A percentile compares a stretch with the other conserved stretches of the same genome.
Evolutionary conservation across 2,888 invertebrate species (phyloP).

Genomic region (Chymomyza procnemis): DNA sequence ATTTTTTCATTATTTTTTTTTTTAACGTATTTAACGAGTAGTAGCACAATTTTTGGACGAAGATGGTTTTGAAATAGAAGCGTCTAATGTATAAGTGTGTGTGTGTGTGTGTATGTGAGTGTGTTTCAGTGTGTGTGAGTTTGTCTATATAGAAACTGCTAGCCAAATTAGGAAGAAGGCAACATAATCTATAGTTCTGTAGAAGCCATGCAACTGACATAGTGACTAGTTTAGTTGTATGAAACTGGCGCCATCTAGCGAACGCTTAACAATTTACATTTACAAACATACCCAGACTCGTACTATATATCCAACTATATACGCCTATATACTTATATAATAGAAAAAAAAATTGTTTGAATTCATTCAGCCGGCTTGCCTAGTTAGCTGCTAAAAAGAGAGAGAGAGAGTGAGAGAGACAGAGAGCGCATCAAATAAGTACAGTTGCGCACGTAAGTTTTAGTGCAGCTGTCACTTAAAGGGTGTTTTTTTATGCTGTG

Average conservation of each 20-base stretch:
- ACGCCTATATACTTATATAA: neutral
- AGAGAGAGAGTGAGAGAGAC: too few relatives aligned
- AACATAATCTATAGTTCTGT: neutral
- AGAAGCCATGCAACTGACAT: neutral
- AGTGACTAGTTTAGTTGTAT: neutral
- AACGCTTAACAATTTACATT: neutral
- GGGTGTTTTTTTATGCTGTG: neutral
- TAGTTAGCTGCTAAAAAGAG: too few relatives aligned
- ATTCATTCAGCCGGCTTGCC: neutral
- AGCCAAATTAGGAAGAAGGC: neutral
- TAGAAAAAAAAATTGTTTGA: neutral
- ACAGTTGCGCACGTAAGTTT: too few relatives aligned
- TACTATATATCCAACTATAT: neutral
- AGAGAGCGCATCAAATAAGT: too few relatives aligned
- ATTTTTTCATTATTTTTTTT: conserved; percentile 37
- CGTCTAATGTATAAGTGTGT: conserved; percentile 38
- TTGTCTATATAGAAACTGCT: neutral
- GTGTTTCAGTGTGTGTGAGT: conserved; percentile 3
- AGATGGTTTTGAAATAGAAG: conserved; percentile 64
- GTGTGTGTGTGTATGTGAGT: conserved; percentile 24
- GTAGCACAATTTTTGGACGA: conserved; percentile 69
- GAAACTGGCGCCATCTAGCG: neutral
- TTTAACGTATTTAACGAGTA: conserved; percentile 62
- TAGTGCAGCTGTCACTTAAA: too few relatives aligned
- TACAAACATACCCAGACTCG: neutral